phyloP scores from a whole-genome alignment of 1,140 invertebrate genomes.

The Brachionus koreanus region DNA sequence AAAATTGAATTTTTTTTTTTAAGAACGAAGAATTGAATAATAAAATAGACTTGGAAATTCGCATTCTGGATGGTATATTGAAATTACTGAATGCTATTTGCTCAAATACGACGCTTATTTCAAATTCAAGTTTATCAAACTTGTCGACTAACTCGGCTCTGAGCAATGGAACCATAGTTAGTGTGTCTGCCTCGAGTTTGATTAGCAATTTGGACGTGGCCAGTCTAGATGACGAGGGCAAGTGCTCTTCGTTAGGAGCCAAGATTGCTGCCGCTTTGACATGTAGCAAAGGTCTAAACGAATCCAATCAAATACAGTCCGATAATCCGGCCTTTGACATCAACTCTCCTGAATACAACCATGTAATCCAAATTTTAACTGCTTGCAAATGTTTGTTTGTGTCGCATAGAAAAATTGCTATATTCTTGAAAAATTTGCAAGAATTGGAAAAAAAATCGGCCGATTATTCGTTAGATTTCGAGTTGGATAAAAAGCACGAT shows the following conservation, averaged over 20 bases:
- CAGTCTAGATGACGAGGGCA: neutral
- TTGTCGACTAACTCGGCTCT: neutral
- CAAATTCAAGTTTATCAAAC: neutral
- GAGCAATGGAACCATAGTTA: neutral
- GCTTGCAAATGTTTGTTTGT: conserved; percentile 39
- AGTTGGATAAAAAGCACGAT: neutral
- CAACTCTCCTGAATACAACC: conserved; percentile 26
- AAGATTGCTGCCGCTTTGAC: neutral
- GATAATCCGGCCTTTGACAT: conserved; percentile 26
- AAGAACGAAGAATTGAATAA: conserved; percentile 35
- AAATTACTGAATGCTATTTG: conserved; percentile 16
- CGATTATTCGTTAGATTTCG: neutral
- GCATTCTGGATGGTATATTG: conserved; percentile 8
- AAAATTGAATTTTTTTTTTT: neutral
- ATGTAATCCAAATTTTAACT: conserved; percentile 34
- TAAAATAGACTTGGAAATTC: conserved; percentile 16
- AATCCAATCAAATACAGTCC: neutral
- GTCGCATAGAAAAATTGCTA: conserved; percentile 20
- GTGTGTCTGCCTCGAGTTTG: neutral
- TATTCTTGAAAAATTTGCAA: conserved; percentile 23
- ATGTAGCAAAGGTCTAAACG: neutral
- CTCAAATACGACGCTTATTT: neutral
- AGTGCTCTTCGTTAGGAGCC: neutral
- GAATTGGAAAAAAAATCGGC: conserved; percentile 11
- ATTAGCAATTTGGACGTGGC: neutral